Base-by-base conservation (phyloP, 2,888 invertebrate species). In the Griposia aprilina region DNA sequence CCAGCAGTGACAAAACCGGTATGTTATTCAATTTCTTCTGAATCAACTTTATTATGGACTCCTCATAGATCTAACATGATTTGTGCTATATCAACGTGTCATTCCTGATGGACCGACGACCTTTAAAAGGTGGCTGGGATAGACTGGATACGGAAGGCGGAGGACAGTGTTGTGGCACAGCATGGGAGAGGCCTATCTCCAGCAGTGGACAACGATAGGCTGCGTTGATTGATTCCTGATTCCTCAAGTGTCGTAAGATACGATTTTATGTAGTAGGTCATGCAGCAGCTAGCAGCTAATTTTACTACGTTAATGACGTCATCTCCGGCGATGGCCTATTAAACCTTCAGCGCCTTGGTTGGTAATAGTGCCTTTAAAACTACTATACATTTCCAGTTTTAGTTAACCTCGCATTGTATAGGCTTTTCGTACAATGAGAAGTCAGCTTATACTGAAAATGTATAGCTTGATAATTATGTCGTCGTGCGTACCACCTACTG, bases 1-100 rank as follows among this genome's bases (percentile, higher is more conserved):
- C 97, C 97, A 50, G 90, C 92, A 69, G 94, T 95, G 50, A 92
- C 95, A 63, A 95, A 95, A 91, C 96, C 97, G 92, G 97, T 97
- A 94, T 82, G 85, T 84, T 62, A n/a, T 63, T 23, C 7, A 36
- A 26, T 62, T 36, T n/a, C 26, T 48, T 17, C 45, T 17, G 2
- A 10, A 30, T 30, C 45, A 17, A 41, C 41, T n/a, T 60, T 26
- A 50, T 30, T 15, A 23, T n/a, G 15, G 8, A 36, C 36, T 48
- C 48, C 26, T 50, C 41, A 8, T 8, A 57, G 23, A 23, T 13
- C 17, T 30, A 17, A 26, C 10, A 10, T 45, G 11, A 41, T 45
- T 36, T 36, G 0, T 74, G 55, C 7, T 52, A 1, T 50, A 57
- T 3, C 13, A 48, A 26, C 41, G 5, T 20, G 48, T 50, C 36